Evolutionary conservation across 2,888 invertebrate species (phyloP).

Genomic region (Euclidia mi): DNA sequence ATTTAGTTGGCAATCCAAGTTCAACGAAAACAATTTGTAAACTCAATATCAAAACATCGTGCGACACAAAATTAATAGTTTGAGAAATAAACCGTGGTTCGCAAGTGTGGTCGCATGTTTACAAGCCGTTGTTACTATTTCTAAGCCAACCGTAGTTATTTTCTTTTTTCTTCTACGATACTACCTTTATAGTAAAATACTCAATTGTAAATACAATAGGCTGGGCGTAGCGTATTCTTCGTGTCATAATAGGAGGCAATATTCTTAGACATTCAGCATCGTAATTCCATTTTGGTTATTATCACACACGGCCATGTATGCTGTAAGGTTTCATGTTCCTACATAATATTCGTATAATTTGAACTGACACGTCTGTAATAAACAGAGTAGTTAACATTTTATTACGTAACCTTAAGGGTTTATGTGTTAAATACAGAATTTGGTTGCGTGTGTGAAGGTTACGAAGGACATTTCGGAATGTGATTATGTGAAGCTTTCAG

Average conservation of each 20-base stretch:
- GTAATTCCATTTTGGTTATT: slow-evolving; percentile 9
- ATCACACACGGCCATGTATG: slow-evolving; percentile 13
- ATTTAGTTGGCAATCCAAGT: no score
- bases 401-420: slow-evolving; percentile 1
- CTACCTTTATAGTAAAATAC: neutral
- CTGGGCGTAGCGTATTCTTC: no score
- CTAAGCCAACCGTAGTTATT: neutral
- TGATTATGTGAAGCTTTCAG: neutral
- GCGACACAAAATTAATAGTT: slow-evolving; percentile 7
- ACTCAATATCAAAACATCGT: slow-evolving; percentile 3
- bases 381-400: slow-evolving; percentile 1
- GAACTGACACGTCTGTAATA: slow-evolving; percentile 7
- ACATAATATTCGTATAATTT: slow-evolving; percentile 5
- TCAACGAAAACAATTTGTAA: neutral
- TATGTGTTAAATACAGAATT: slow-evolving; percentile 1
- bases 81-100: slow-evolving; percentile 1
- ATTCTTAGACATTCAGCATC: neutral
- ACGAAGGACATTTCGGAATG: neutral
- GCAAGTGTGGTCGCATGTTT: slow-evolving; percentile 36
- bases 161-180: neutral
- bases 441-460: slow-evolving; percentile 1
- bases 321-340: slow-evolving; percentile 9
- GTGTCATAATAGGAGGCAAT: no score
- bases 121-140: slow-evolving; percentile 23
- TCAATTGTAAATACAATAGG: slow-evolving; percentile 8